phyloP scores from a whole-genome alignment of 2,888 invertebrate genomes.

The Nemotelus pantherinus region DNA sequence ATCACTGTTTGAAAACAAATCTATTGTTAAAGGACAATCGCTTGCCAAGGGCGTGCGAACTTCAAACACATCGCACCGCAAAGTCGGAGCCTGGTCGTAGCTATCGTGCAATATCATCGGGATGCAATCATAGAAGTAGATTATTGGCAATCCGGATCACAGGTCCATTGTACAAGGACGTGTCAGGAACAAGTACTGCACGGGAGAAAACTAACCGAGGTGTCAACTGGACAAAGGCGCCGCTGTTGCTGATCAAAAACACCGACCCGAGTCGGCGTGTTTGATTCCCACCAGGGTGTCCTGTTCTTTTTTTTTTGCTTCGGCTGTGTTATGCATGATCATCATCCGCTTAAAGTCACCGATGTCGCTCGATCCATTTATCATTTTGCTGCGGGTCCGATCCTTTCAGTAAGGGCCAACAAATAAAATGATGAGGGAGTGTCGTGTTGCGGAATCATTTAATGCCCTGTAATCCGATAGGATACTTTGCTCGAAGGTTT shows the following conservation, averaged over 20 bases:
- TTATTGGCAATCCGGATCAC: constrained; percentile 12
- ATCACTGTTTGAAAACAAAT: constrained; percentile 48
- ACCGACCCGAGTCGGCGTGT: constrained; percentile 61
- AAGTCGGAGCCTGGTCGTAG: neutral
- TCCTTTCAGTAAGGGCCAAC: constrained; percentile 43
- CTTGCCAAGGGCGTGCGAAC: constrained; percentile 40
- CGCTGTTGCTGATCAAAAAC: constrained; percentile 61
- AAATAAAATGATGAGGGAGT: constrained; percentile 48
- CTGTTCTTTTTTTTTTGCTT: constrained; percentile 52
- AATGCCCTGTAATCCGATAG: constrained; percentile 48
- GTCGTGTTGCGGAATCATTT: constrained; percentile 42
- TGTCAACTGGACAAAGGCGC: constrained; percentile 65
- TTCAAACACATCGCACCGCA: constrained; percentile 3
- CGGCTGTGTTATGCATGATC: constrained; percentile 17
- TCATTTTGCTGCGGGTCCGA: constrained; percentile 30
- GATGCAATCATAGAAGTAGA: neutral
- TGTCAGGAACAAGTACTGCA: constrained; percentile 38
- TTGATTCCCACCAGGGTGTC: constrained; percentile 63
- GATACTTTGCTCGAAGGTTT: constrained; percentile 35
- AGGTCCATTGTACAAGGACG: constrained; percentile 35
- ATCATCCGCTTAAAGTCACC: constrained; percentile 44
- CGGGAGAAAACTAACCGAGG: constrained; percentile 56
- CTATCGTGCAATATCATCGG: neutral
- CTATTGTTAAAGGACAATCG: constrained; percentile 39
- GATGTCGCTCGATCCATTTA: constrained; percentile 41